A percentile compares a stretch with the other conserved stretches of the same genome.
These are phyloP conservation scores for Masnerella sp. DNA, from an alignment of 2,888 invertebrate genomes.

Conservation along the genomic window DNA sequence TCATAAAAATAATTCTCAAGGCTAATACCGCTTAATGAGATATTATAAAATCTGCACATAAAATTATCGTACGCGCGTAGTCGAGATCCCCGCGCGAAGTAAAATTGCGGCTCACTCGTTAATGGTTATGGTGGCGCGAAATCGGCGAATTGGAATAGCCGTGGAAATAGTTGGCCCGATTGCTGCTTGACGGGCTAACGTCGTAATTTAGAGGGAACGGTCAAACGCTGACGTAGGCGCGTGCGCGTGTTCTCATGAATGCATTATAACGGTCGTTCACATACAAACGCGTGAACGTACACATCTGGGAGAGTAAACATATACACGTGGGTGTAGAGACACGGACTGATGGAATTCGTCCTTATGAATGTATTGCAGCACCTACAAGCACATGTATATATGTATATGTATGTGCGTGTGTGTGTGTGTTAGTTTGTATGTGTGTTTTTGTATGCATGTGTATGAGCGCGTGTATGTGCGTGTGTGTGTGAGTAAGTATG, in stretches of 20 bases:
- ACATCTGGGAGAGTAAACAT: slow-evolving; percentile 6
- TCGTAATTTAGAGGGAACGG: slow-evolving; percentile 73
- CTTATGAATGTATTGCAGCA: slow-evolving; percentile 62
- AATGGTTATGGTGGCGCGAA: slow-evolving; percentile 42
- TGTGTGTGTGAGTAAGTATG: too few species aligned
- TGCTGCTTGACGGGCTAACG: slow-evolving; percentile 55
- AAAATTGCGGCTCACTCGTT: slow-evolving; percentile 28
- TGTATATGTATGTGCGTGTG: too few species aligned
- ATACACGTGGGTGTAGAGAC: neutral
- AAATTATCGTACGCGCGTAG: too few species aligned
- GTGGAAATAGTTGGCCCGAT: slow-evolving; percentile 64
- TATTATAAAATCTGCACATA: slow-evolving; percentile 18
- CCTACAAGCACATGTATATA: neutral
- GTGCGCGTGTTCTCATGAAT: slow-evolving; percentile 39
- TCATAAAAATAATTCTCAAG: slow-evolving; percentile 7
- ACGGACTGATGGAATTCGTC: slow-evolving; percentile 56
- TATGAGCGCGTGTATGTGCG: too few species aligned
- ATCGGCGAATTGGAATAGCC: slow-evolving; percentile 65
- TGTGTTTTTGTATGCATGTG: too few species aligned
- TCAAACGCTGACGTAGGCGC: slow-evolving; percentile 69
- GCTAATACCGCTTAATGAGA: slow-evolving; percentile 23
- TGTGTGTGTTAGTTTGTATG: too few species aligned
- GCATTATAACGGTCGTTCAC: neutral
- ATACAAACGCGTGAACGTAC: neutral
- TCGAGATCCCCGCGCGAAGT: neutral